Evolutionary conservation across 2,888 invertebrate genomes (phyloP).

Genomic region (Agrilus cyanescens): DNA sequence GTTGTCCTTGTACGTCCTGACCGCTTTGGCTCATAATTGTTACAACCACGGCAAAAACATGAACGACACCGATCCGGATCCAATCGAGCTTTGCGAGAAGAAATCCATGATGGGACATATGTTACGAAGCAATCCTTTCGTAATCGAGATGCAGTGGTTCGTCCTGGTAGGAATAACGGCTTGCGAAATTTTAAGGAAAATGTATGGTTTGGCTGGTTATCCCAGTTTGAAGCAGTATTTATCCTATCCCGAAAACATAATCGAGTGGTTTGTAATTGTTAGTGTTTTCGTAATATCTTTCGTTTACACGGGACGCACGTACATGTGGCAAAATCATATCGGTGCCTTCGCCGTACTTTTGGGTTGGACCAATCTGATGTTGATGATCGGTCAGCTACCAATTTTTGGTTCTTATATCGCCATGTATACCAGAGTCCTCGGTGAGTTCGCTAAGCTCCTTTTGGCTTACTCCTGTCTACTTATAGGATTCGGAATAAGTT

Average conservation of each 20-base stretch:
- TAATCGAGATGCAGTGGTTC: slow-evolving; percentile 78
- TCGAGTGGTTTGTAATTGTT: slow-evolving; percentile 78
- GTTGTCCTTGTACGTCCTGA: slow-evolving; percentile 70
- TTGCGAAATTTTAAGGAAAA: slow-evolving; percentile 68
- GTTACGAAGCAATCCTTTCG: slow-evolving; percentile 59
- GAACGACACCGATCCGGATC: slow-evolving; percentile 40
- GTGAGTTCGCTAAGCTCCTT: slow-evolving; percentile 75
- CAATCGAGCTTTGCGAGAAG: slow-evolving; percentile 63
- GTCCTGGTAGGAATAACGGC: slow-evolving; percentile 65
- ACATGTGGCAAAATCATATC: slow-evolving; percentile 77
- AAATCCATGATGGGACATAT: slow-evolving; percentile 67
- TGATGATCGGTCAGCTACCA: slow-evolving; percentile 81
- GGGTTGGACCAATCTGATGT: slow-evolving; percentile 83
- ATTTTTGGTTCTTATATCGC: slow-evolving; percentile 83
- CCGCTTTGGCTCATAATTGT: slow-evolving; percentile 73
- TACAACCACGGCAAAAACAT: slow-evolving; percentile 71
- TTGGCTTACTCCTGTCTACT: slow-evolving; percentile 75
- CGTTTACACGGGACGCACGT: slow-evolving; percentile 63
- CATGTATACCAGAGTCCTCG: slow-evolving; percentile 81
- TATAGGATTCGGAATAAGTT: slow-evolving; percentile 78
- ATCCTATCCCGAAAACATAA: slow-evolving; percentile 72
- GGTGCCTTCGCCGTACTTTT: slow-evolving; percentile 77
- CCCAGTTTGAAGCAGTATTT: slow-evolving; percentile 71
- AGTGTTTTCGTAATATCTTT: slow-evolving; percentile 77
- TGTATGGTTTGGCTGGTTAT: slow-evolving; percentile 72